Evolutionary conservation across 2,797 vertebrate species (phyloP), one percentile per base, ranked within the genome.

Genomic region (Spinibarbus caldwelli): DNA sequence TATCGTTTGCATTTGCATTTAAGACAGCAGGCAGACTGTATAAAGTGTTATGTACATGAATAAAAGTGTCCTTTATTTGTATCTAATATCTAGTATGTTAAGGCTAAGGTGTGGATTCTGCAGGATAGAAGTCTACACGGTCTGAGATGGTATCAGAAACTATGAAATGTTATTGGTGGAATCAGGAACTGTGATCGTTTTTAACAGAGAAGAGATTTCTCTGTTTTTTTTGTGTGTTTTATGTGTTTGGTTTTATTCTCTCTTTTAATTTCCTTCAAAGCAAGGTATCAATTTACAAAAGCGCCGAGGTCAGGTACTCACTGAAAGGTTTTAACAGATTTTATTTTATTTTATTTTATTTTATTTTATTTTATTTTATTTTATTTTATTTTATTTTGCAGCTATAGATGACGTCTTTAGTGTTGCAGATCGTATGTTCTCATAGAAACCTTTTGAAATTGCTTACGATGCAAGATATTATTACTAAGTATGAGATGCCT

Each of bases 1-100:
- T 80, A 49, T 49, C 17, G 12, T 73, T 73, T 47, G 43, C n/a
- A 21, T 68, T 47, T 49, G 26, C 26, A 21, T 85, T 64, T 49
- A 59, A 80, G 88, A 87, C 85, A 85, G 88, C 85, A 85, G 88
- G 90, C 92, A 91, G 91, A 91, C 91, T 88, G 82, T 94, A 93
- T 93, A 95, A 95, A 95, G 94, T 94, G 93, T 95, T 95, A 92
- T 95, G 94, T 95, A 95, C 92, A 94, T 95, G 94, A 93, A 93
- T 90, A 90, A 92, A 94, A 93, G 94, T 94, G 94, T 93, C 92
- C 90, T 95, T 95, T 94, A 93, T 94, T 93, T 94, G 93, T 94
- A 90, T 91, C 90, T 90, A 94, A 93, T 95, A 93, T 94, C 91
- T 91, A 90, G 91, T 82, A 89, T 92, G 93, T 95, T 91, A 92